These are phyloP conservation scores for Melinaea marsaeus DNA, from an alignment of 2,888 invertebrate species.

Conservation along the genomic window DNA sequence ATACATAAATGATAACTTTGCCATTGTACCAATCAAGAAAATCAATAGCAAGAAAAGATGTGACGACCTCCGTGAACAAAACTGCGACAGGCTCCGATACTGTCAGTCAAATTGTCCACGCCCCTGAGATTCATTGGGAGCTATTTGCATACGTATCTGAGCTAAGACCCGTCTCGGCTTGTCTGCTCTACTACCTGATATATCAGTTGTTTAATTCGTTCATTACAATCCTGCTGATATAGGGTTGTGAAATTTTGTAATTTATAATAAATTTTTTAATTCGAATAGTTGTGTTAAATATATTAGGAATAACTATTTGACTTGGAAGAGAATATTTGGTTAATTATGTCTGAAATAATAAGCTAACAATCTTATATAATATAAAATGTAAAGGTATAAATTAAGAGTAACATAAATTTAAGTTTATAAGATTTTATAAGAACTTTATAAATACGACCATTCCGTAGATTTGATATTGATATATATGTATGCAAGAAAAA, in stretches of 20 bases:
- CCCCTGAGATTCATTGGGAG: constrained; percentile 71
- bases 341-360: too few relatives aligned
- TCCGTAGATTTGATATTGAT: constrained; percentile 66
- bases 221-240: constrained; percentile 56
- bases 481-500: constrained; percentile 69
- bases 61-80: constrained; percentile 63
- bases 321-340: too few relatives aligned
- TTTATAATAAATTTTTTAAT: too few relatives aligned
- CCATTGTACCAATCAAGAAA: constrained; percentile 61
- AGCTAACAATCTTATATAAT: too few relatives aligned
- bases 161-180: constrained; percentile 59
- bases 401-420: too few relatives aligned
- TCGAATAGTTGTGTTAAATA: too few relatives aligned
- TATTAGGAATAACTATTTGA: too few relatives aligned
- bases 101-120: constrained; percentile 72
- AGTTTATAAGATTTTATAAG: too few relatives aligned
- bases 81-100: constrained; percentile 56
- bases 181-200: constrained; percentile 61
- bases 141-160: constrained; percentile 73
- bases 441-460: constrained; percentile 13
- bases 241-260: constrained; percentile 35
- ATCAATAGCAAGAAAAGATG: constrained; percentile 62
- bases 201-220: constrained; percentile 73
- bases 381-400: too few relatives aligned
- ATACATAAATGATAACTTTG: constrained; percentile 31